These are phyloP conservation scores for Eurytoma adleriae DNA, from an alignment of 2,888 invertebrate species.

Conservation along the genomic window DNA sequence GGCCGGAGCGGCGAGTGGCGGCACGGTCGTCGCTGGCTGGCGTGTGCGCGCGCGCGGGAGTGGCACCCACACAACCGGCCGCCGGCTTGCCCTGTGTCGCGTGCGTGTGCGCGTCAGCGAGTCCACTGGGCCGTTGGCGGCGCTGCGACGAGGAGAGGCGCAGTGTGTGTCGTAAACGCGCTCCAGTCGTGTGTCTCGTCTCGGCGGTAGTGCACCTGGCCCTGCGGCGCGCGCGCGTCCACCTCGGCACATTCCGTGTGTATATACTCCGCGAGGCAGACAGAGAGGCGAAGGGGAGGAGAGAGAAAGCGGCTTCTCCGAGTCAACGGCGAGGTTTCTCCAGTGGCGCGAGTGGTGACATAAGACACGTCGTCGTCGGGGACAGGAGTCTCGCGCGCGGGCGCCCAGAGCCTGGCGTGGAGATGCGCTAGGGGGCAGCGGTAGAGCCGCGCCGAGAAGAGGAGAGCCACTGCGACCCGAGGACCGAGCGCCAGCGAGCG, in stretches of 20 bases:
- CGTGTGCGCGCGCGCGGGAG: constrained; percentile 30
- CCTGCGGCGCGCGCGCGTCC: not conserved
- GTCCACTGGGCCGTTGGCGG: not conserved
- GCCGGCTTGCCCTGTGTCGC: not conserved
- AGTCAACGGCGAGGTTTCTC: too few relatives aligned
- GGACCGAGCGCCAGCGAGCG: constrained; percentile 3
- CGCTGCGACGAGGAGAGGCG: constrained; percentile 15
- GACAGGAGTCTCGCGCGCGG: not conserved
- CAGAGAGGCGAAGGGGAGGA: too few relatives aligned
- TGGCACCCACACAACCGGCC: constrained; percentile 41
- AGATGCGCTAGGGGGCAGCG: constrained; percentile 29
- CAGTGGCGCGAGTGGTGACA: too few relatives aligned
- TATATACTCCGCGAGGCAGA: too few relatives aligned
- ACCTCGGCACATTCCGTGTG: too few relatives aligned
- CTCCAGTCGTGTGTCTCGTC: constrained; percentile 26
- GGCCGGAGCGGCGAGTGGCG: not conserved
- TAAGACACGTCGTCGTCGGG: too few relatives aligned
- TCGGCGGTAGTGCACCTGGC: not conserved
- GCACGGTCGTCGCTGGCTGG: not conserved
- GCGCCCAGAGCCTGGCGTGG: not conserved
- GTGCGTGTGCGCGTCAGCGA: not conserved
- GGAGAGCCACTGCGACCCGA: not conserved
- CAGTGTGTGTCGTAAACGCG: constrained; percentile 48
- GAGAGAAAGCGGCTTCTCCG: not conserved
- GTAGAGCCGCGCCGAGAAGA: not conserved